Evolutionary conservation across 2,113 vertebrate genomes (phyloP).

Genomic region (Labrus mixtus): DNA sequence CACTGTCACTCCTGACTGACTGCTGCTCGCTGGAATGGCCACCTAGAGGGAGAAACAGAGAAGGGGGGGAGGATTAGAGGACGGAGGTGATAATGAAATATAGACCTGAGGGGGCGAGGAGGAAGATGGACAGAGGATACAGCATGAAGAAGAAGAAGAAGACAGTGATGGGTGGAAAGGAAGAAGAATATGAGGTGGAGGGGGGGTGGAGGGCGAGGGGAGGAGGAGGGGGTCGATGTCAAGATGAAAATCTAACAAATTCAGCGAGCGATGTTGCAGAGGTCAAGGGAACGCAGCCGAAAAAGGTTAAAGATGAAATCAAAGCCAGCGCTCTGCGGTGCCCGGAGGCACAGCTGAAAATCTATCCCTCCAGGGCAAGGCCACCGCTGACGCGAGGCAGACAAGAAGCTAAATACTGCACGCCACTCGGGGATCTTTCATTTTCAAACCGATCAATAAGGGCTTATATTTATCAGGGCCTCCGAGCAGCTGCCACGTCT

Average conservation of each 20-base stretch:
- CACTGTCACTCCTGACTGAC: conserved; percentile 77
- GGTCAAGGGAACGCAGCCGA: conserved; percentile 95
- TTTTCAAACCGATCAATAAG: conserved; percentile 99
- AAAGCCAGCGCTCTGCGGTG: conserved; percentile 85
- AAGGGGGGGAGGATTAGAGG: conserved; percentile 33
- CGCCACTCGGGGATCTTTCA: conserved; percentile 97
- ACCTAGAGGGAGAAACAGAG: conserved; percentile 63
- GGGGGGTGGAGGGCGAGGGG: not conserved
- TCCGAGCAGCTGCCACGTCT: conserved; percentile 98
- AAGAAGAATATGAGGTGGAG: conserved; percentile 15
- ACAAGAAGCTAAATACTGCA: conserved; percentile 99
- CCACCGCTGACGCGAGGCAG: conserved; percentile 92
- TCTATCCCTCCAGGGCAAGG: conserved; percentile 94
- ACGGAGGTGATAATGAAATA: conserved; percentile 75
- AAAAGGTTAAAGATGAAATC: conserved; percentile 99
- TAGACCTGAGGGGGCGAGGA: conserved; percentile 62
- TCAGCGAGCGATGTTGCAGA: conserved; percentile 89
- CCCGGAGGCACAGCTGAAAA: conserved; percentile 90
- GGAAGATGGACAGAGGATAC: conserved; percentile 37
- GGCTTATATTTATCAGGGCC: conserved; percentile 99
- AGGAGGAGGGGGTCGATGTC: conserved; percentile 21
- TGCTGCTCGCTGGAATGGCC: conserved; percentile 69
- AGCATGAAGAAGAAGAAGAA: conserved; percentile 71
- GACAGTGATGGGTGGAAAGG: conserved; percentile 47
- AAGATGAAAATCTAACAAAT: conserved; percentile 87